Base-by-base conservation (phyloP, 2,113 vertebrate species). In the Cheilinus undulatus region DNA sequence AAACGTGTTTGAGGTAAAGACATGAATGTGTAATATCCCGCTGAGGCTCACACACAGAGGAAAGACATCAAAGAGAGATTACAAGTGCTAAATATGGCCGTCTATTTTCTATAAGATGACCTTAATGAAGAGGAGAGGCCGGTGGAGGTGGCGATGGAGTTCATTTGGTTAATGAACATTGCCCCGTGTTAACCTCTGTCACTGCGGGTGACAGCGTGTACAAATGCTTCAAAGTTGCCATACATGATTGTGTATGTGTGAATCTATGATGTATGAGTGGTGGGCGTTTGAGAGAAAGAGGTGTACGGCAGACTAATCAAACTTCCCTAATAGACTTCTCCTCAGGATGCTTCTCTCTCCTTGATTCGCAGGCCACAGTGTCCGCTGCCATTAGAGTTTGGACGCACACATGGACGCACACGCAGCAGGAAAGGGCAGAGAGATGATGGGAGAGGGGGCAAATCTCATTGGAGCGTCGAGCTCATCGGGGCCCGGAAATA, bases 401-500 rank as follows among this genome's bases (percentile, higher is more conserved):
- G 76, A 71, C 80, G 19, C 43, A 19, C 40, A 26, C 65, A 65
- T 38, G 63, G n/a, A 50, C 30, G 54, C 57, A 26, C 17, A 42
- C 4, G 2, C 6, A 59, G 63, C 40, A 71, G 64, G 38, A 73
- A 26, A 74, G 63, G 65, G 73, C 68, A 69, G 70, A 79, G 53
- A 80, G 88, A 80, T 84, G 84, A 86, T 27, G 68, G 69, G 70
- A 77, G 61, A 72, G 60, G 71, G 78, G 73, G 69, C 72, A 85
- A 69, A 78, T 89, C 85, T 78, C 90, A 61, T 58, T 64, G 82
- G 82, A 77, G 52, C 30, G 42, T 68, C 53, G 3, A 71, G 84
- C 84, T 87, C 79, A 73, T 65, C 54, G 65, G 72, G 80, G 74
- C 64, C 82, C 85, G 51, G 58, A 92, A 92, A 93, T 92, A 93